These are phyloP conservation scores for Aptenodytes patagonicus DNA, from an alignment of 2,113 vertebrate species.

Conservation along the genomic window DNA sequence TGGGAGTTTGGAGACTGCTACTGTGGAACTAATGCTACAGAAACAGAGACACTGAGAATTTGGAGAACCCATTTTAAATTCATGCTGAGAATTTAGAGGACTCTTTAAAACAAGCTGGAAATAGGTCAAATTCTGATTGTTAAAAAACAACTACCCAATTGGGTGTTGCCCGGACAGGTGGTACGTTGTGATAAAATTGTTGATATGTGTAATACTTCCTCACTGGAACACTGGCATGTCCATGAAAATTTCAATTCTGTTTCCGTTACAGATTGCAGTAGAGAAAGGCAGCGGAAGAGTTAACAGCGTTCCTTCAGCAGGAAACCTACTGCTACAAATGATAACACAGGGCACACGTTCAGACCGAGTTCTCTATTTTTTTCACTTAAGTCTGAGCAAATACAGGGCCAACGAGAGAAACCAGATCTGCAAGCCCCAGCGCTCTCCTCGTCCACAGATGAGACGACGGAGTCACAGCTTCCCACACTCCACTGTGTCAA, in stretches of 20 bases:
- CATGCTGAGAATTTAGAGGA: neutral
- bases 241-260: neutral
- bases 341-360: neutral
- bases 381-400: neutral
- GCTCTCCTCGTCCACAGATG: neutral
- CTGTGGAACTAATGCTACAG: neutral
- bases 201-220: neutral
- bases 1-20: neutral
- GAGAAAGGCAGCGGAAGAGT: neutral
- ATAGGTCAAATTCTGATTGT: neutral
- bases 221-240: neutral
- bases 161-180: slow-evolving; percentile 21
- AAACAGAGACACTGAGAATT: neutral
- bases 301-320: neutral
- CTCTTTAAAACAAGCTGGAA: neutral
- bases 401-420: neutral
- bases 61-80: neutral
- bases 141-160: neutral
- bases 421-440: neutral
- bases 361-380: neutral
- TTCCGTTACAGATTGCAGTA: neutral
- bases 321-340: neutral
- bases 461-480: neutral
- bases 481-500: neutral
- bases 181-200: slow-evolving; percentile 12